Evolutionary conservation across 2,797 vertebrate species (phyloP).

Genomic region (Premnoplex brunnescens): DNA sequence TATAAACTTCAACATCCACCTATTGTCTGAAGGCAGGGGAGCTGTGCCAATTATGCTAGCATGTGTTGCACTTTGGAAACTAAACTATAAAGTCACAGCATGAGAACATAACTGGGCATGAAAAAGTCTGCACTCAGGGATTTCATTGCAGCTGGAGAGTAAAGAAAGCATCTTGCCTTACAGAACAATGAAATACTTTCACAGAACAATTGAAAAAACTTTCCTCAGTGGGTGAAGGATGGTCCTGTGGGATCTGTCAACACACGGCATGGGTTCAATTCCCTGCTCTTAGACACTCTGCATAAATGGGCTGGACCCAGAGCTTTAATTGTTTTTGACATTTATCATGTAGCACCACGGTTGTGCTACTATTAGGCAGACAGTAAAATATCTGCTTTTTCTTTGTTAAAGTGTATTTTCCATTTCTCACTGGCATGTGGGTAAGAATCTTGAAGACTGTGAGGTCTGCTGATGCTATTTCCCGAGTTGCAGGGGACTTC

Average conservation of each 20-base stretch:
- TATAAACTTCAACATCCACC: constrained; percentile 24
- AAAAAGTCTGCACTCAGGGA: neutral
- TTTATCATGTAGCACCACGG: neutral
- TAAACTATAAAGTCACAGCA: neutral
- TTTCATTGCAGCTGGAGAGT: neutral
- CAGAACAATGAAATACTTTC: constrained; percentile 32
- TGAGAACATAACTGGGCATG: constrained; percentile 13
- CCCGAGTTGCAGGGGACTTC: neutral
- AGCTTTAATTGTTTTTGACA: neutral
- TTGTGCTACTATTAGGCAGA: neutral
- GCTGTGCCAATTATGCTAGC: constrained; percentile 21
- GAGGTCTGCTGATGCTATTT: neutral
- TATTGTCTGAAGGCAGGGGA: neutral
- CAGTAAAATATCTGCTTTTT: neutral
- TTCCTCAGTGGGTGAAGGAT: neutral
- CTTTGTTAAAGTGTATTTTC: neutral
- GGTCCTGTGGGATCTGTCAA: neutral
- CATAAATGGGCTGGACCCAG: neutral
- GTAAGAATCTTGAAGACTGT: neutral
- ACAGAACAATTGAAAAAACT: neutral
- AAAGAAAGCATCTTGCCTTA: constrained; percentile 37
- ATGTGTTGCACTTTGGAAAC: constrained; percentile 24
- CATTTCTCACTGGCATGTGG: neutral
- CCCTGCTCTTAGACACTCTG: neutral
- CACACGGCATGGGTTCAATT: neutral